Conservation (phyloP, 2,888 invertebrate genomes). For the Lepidocyrtoides sp. region DNA sequence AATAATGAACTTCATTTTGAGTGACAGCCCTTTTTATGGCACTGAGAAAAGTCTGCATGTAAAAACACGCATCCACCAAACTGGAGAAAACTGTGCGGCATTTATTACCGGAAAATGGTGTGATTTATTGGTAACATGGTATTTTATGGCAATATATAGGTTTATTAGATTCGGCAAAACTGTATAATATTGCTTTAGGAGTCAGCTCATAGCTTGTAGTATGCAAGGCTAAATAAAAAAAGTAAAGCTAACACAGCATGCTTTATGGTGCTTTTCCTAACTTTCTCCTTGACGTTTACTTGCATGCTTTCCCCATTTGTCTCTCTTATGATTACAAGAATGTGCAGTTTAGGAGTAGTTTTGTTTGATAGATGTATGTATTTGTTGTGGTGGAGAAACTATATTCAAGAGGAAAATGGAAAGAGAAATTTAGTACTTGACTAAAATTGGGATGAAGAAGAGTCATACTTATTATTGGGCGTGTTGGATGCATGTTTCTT, state of each 20-base stretch:
- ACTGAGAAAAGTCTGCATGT: background rate
- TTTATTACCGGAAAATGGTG: conserved; percentile 61
- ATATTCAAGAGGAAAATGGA: background rate
- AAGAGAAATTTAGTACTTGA: conserved; percentile 8
- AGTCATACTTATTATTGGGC: background rate
- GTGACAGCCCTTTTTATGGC: background rate
- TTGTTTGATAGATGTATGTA: no score
- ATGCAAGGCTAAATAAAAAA: background rate
- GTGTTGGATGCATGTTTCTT: background rate
- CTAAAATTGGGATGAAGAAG: background rate
- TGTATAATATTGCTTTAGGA: background rate
- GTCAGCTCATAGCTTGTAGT: background rate
- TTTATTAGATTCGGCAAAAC: conserved; percentile 32
- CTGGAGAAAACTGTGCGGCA: conserved; percentile 31
- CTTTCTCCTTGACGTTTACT: background rate
- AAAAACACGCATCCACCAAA: background rate
- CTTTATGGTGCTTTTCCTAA: background rate
- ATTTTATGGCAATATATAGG: conserved; percentile 51
- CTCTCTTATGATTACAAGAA: background rate
- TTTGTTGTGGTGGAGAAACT: background rate
- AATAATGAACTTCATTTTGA: background rate
- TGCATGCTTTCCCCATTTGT: background rate
- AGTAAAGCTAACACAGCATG: background rate
- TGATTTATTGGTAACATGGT: conserved; percentile 61
- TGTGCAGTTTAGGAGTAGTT: background rate